Base-by-base conservation (phyloP, 2,888 invertebrate genomes). In the Nomada ruficornis region DNA sequence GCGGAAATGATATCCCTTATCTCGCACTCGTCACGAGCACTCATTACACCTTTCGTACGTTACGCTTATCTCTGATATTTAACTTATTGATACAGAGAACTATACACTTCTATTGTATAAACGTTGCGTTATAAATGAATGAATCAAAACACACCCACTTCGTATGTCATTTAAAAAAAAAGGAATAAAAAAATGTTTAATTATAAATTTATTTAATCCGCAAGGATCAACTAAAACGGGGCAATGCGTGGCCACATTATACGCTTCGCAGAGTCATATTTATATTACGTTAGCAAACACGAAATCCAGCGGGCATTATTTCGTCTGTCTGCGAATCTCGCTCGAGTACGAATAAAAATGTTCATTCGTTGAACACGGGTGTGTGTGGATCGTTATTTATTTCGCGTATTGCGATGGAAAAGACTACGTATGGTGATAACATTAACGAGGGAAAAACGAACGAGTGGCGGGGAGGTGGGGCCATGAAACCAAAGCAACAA, bases 1-100 rank as follows among this genome's bases (percentile, higher is more conserved):
- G 52, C 68, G 67, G 67, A 72, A 82, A 80, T 73, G 81, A 82
- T 72, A 72, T 67, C 18, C 59, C 82, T 80, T 82, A 82, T 82
- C 82, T 80, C 20, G 42, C 60, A 54, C 65, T 68, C 77, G 68
- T 72, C 63, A 63, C 55, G 59, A 69, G 63, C 54, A 63, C 59
- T 73, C 64, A 52, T 42, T 18, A 13, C 13, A n/a, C 42, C 50
- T 77, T 73, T 69, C 64, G 7, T 44, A 59, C 42, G 73, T 23
- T 42, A 44, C 69, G 10, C 67, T 69, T 65, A 69, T 47, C 11
- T 60, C 9, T 13, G 57, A n/a, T 47, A 50, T 47, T 73, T 67
- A 62, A 62, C 52, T 72, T 72, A 54, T 36, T 36, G 36, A 36
- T 36, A 36, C 36, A 36, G 36, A 36, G 9, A 36, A 36, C 36